Base-by-base conservation (phyloP, 1,140 invertebrate species). In the Zaprionus tsacasi region DNA sequence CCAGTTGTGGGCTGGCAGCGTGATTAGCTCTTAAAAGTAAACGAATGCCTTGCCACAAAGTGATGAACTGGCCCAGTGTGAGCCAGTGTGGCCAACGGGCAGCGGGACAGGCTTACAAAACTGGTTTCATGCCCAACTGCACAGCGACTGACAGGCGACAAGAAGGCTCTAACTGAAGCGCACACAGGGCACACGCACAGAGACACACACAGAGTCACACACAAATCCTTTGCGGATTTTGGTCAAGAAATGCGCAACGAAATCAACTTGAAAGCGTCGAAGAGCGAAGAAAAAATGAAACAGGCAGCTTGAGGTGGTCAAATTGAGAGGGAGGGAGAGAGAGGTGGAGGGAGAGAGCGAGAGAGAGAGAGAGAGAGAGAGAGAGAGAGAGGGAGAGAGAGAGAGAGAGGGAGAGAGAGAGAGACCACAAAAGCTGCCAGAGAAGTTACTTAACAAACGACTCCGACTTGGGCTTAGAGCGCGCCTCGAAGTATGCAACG, bases 171-270 rank as follows among this genome's bases (percentile, higher is more conserved):
- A 35, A 10, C 33, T 8, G 33, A 57, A 69, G 50, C n/a, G 15
- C 40, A 45, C 40, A n/a, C 35, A 35, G 27, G 27, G 27, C 35
- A 35, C 35, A 35, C 35, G 21, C 21, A 21, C 1, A 21, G 21
- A 21, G 21, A 21, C 21, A 21, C 1, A 21, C 21, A 21, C n/a
- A n/a, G n/a, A 45, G 38, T 67, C 45, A 55, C 80, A 57, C 48
- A 55, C 80, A 57, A 88, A 88, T 88, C 83, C 69, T 72, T 80
- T 83, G 77, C 65, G 82, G 83, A 77, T 87, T 88, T 80, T 70
- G 83, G 77, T 74, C 83, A 88, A 88, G 83, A 86, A 76, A 80
- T 87, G 79, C 76, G 77, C 82, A 82, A 71, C 72, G 60, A 82
- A 77, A 87, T 88, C 79, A 80, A 82, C 66, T 87, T 87, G 79